Conservation (phyloP, 1,140 invertebrate species). For the Nixonia krombeini region DNA sequence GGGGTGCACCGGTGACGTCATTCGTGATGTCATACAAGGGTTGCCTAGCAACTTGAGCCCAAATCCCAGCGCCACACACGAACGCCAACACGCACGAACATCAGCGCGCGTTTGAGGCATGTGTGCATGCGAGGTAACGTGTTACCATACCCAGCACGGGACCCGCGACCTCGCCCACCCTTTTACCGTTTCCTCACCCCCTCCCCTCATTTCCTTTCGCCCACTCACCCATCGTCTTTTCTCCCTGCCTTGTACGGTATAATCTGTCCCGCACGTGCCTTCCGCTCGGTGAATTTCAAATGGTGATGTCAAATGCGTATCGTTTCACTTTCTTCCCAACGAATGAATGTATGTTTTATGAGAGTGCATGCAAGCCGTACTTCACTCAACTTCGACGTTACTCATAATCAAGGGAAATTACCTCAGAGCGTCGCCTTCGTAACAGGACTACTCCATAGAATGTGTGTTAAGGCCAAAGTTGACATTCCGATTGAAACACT, state of each 20-base stretch:
- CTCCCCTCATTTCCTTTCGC: no score
- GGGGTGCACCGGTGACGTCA: constrained; percentile 24
- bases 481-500: no score
- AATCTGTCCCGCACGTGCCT: constrained; percentile 34
- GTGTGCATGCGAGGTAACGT: constrained; percentile 15
- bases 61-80: no score
- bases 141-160: constrained; percentile 25
- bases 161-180: constrained; percentile 8
- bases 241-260: constrained; percentile 24
- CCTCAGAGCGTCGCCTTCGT: no score
- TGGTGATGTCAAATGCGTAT: constrained; percentile 25
- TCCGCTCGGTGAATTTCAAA: constrained; percentile 26
- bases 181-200: background rate
- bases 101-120: constrained; percentile 17
- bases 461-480: no score
- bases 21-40: constrained; percentile 33
- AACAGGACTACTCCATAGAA: no score
- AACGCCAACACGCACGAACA: constrained; percentile 21
- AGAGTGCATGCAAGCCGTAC: no score
- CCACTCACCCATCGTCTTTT: no score
- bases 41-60: constrained; percentile 38
- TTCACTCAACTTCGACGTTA: no score
- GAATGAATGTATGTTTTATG: no score
- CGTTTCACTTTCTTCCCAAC: background rate
- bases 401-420: no score